Percentiles rank a stretch among this genome's conserved stretches.
Conservation (phyloP, 1,140 invertebrate genomes). For the Pseudobourletiella spinata region DNA sequence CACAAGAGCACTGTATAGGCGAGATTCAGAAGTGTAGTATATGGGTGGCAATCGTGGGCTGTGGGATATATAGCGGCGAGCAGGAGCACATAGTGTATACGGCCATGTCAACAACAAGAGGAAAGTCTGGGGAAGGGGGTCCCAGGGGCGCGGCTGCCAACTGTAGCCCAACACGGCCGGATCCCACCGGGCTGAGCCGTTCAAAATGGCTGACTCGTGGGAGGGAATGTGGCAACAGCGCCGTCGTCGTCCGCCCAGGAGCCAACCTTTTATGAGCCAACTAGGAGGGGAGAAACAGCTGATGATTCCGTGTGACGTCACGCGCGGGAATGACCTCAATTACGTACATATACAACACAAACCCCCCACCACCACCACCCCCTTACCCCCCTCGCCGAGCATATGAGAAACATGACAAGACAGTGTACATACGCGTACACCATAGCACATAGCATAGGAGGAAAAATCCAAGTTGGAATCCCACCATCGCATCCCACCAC, state of each 20-base stretch:
- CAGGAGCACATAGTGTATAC: too few species aligned
- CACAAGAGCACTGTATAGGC: too few species aligned
- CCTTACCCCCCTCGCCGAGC: not conserved
- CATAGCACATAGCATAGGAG: too few species aligned
- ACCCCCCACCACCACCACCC: not conserved
- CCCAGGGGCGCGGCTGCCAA: not conserved
- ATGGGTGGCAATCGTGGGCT: too few species aligned
- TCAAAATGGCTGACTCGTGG: not conserved
- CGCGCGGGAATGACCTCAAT: conserved; percentile 20
- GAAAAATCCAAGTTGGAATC: too few species aligned
- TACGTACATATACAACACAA: not conserved
- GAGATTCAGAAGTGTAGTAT: too few species aligned
- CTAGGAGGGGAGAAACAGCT: conserved; percentile 11
- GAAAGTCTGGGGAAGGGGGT: conserved; percentile 6
- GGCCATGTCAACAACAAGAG: not conserved
- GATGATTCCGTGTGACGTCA: conserved; percentile 18
- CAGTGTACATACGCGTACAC: too few species aligned
- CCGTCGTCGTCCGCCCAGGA: too few species aligned
- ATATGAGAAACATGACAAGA: too few species aligned
- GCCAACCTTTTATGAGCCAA: not conserved
- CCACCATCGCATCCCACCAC: too few species aligned
- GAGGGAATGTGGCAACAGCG: not conserved
- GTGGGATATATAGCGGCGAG: too few species aligned
- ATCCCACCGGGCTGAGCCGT: not conserved
- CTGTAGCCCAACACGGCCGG: not conserved